These are phyloP conservation scores for Anser cygnoides DNA, from an alignment of 2,113 vertebrate species.

Conservation along the genomic window DNA sequence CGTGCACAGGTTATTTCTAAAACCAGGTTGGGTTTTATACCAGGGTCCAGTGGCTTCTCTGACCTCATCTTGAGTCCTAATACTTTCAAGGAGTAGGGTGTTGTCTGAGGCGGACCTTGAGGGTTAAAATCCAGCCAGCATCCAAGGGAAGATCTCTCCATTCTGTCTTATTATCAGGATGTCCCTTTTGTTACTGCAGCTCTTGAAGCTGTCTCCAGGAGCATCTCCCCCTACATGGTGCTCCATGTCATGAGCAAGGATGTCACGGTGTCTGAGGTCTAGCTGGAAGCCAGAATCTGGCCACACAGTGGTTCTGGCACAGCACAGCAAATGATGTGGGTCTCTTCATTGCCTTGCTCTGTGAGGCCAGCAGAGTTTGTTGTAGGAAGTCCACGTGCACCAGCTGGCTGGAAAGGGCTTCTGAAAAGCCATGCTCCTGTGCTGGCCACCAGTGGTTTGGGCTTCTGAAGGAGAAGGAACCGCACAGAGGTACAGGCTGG, in stretches of 20 bases:
- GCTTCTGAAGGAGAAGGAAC: not conserved
- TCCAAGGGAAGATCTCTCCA: not conserved
- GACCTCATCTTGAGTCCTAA: not conserved
- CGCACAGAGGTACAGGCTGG: not conserved
- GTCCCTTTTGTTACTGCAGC: not conserved
- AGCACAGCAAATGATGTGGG: not conserved
- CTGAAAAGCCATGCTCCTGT: not conserved
- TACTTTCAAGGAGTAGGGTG: not conserved
- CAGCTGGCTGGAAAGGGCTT: not conserved
- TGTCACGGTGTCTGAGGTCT: not conserved
- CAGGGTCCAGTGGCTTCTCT: not conserved
- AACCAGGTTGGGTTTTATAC: not conserved
- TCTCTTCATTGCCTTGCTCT: not conserved
- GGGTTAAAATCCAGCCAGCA: not conserved
- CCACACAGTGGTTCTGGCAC: not conserved
- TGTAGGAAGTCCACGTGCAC: not conserved
- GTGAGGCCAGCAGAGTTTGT: not conserved
- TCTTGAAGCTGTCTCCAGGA: not conserved
- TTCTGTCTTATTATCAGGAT: not conserved
- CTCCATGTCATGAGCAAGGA: accelerated
- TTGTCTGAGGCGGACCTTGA: accelerated
- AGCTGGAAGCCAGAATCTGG: not conserved
- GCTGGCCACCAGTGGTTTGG: not conserved
- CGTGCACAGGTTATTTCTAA: not conserved
- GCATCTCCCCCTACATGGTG: accelerated